Percentiles rank a stretch among this genome's conserved stretches.
Conservation (phyloP, 2,888 invertebrate genomes). For the Uloborus plumipes region DNA sequence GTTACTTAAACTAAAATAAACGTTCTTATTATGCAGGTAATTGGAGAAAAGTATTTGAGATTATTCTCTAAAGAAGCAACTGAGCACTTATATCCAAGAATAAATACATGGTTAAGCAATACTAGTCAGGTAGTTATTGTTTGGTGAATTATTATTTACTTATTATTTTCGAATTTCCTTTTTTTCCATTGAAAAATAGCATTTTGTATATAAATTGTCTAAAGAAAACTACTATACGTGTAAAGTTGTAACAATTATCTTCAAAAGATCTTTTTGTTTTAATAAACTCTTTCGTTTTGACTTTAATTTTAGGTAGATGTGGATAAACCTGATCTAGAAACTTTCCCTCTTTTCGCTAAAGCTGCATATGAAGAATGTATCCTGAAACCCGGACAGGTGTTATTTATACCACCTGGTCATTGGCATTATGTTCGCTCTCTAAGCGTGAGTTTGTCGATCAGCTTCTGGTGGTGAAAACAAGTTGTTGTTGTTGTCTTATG, state of each 20-base stretch:
- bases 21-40: conserved; percentile 70
- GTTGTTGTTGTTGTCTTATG: too few species aligned
- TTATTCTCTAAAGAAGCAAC: conserved; percentile 83
- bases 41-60: conserved; percentile 90
- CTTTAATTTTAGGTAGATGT: conserved; percentile 79
- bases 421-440: conserved; percentile 97
- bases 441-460: conserved; percentile 92
- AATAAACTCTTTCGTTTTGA: background rate
- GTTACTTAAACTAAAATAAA: too few species aligned
- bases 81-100: conserved; percentile 83
- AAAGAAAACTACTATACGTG: background rate
- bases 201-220: background rate
- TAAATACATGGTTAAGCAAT: conserved; percentile 82
- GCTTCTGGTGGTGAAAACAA: conserved; percentile 85
- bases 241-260: background rate
- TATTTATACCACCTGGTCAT: conserved; percentile 95
- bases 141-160: background rate
- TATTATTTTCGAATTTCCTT: background rate
- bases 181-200: background rate
- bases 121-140: conserved; percentile 80
- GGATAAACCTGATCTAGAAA: conserved; percentile 79
- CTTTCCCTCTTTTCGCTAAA: conserved; percentile 79
- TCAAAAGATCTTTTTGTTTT: background rate
- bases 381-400: conserved; percentile 81
- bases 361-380: conserved; percentile 71